Base-by-base conservation (phyloP, 2,797 vertebrate species). In the Oreonectes daqikongensis region DNA sequence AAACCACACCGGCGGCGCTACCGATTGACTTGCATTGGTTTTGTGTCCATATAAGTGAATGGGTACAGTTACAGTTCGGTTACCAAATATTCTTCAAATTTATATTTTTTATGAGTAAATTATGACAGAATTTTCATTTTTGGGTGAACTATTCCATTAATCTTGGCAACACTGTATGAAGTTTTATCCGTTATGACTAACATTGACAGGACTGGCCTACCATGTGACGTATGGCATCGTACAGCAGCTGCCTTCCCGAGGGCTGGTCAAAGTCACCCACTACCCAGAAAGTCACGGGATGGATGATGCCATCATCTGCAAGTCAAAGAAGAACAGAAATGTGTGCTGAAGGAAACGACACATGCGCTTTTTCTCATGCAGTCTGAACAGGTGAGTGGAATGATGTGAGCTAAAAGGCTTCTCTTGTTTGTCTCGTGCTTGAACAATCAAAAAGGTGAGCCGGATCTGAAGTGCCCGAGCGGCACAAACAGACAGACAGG, bases 231-330 rank as follows among this genome's bases (percentile, higher is more conserved):
- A 99, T 96, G 82, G 96, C 95, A 83, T 98, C 96, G 17, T 99
- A 99, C n/a, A 99, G 85, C 78, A 99, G 87, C 8, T 95, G 95
- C 48, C 97, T 93, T 78, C 98, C 98, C 0, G 96, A 94, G 48
- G 96, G 93, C 63, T 91, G 92, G 90, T 96, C 96, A 82, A 98
- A 98, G 90, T 99, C 97, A 77, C 95, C 98, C 65, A 98, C 95
- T 79, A 99, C 95, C 98, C 98, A 99, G 84, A 97, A 98, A 22
- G 97, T 99, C 83, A 99, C 95, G 0, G 98, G 96, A 83, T 96
- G 95, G 87, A 99, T 92, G 88, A 93, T 95, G 85, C 94, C 94
- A 75, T 98, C 96, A 85, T 99, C 98, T 99, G 84, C 5, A 77
- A 79, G 76, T 61, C 42, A 65, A 0, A 69, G 2, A 48, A 60